These are phyloP conservation scores for Pachycephus smyrnensis DNA, from an alignment of 2,888 invertebrate genomes.

Conservation along the genomic window DNA sequence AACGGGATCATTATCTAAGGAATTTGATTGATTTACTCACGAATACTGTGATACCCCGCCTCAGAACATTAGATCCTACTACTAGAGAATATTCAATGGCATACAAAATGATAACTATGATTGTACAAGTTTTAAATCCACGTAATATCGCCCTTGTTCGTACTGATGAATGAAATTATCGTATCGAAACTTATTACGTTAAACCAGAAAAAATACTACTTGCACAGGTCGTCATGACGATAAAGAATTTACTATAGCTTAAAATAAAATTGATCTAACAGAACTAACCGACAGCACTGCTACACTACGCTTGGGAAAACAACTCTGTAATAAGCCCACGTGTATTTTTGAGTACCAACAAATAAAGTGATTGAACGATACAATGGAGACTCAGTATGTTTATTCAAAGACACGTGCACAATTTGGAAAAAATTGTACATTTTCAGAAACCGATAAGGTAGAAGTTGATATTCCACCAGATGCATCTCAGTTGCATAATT, in stretches of 20 bases:
- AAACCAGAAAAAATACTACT: neutral
- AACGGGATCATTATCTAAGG: conserved; percentile 45
- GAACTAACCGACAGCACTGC: neutral
- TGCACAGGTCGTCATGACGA: neutral
- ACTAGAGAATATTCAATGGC: conserved; percentile 42
- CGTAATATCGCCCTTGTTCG: conserved; percentile 50
- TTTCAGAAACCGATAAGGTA: conserved; percentile 66
- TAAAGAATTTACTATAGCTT: neutral
- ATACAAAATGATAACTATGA: conserved; percentile 56
- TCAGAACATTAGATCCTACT: conserved; percentile 33
- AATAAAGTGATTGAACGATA: too few relatives aligned
- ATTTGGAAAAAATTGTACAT: conserved; percentile 70
- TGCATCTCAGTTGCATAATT: conserved; percentile 64
- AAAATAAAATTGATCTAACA: neutral
- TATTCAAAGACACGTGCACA: conserved; percentile 69
- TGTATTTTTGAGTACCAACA: too few relatives aligned
- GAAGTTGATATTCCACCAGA: conserved; percentile 63
- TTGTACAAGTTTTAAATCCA: conserved; percentile 54
- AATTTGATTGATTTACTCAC: conserved; percentile 45
- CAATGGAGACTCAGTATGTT: conserved; percentile 62
- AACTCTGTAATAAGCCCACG: too few relatives aligned
- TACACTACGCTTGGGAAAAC: neutral
- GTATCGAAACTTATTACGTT: neutral
- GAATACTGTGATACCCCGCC: conserved; percentile 40
- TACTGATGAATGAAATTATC: conserved; percentile 38